Evolutionary conservation across 2,797 vertebrate species (phyloP), one percentile per base, ranked within the genome.

Genomic region (Sylvilagus floridanus): DNA sequence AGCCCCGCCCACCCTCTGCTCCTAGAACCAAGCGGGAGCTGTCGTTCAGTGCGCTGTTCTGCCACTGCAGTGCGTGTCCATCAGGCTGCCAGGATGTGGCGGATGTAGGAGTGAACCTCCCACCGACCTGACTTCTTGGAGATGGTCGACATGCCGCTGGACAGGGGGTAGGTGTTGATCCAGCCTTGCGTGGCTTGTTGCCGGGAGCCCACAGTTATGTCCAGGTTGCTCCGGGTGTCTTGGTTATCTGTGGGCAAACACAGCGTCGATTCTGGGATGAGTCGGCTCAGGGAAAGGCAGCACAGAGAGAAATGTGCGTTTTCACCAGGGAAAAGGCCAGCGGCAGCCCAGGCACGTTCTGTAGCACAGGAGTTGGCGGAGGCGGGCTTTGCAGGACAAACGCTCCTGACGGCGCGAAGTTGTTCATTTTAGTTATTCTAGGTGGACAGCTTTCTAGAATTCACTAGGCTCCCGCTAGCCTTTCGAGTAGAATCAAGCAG

Each of bases 101-200:
- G 32, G 47, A 52, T 13, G 16, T 5, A 17, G 10, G 28, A 30
- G 52, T 9, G 35, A 26, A 69, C 24, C 28, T 62, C 26, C 47
- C 54, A 93, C 94, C 22, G 90, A 99, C 99, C 99, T 96, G 99
- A 99, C 97, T 99, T 99, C 98, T 99, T 99, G 96, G 99, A 99
- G 72, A 99, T 98, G 52, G 99, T 99, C 65, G 99, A 99, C 99
- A 99, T 99, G 98, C 99, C 99, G 26, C 99, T 99, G 96, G 99
- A 99, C 95, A 99, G 98, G 0, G 99, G 99, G 93, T 99, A 99
- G 1, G 99, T 99, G 97, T 99, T 99, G 98, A 99, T 99, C 99
- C 99, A 99, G 24, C 99, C 99, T 95, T 99, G 99, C 0, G 98
- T 96, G 54, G 99, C 99, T 97, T 99, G 99, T 88, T 99, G 99